Evolutionary conservation across 2,888 invertebrate species (phyloP).

Genomic region (Hecatera dysodea): DNA sequence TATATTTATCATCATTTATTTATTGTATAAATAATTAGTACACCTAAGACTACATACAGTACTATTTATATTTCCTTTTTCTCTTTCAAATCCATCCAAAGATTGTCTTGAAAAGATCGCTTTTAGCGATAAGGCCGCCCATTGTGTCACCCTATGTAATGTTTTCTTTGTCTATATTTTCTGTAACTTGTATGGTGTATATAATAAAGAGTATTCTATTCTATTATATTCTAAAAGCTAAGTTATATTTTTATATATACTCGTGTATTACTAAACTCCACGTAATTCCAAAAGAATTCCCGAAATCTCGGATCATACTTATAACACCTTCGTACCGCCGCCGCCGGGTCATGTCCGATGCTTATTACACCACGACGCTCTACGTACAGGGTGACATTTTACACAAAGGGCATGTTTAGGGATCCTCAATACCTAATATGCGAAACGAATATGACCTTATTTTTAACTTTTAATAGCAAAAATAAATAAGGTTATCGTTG

Average conservation of each 20-base stretch:
- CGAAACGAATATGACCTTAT: conserved; percentile 15
- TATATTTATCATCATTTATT: no score
- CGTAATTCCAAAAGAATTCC: conserved; percentile 26
- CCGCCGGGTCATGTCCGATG: conserved; percentile 34
- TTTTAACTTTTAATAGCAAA: conserved; percentile 15
- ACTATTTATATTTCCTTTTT: no score
- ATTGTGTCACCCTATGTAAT: no score
- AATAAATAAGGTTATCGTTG: background rate
- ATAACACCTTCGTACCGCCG: conserved; percentile 24
- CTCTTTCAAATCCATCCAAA: no score
- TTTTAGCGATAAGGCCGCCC: no score
- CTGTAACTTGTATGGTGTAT: no score
- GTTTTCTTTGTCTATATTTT: no score
- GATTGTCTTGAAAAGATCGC: no score
- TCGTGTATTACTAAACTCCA: background rate
- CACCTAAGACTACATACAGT: no score
- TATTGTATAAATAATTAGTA: no score
- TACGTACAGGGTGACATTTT: conserved; percentile 46
- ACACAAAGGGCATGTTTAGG: conserved; percentile 15
- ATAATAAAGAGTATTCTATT: no score
- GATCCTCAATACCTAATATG: conserved; percentile 11
- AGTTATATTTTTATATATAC: conserved; percentile 7
- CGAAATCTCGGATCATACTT: conserved; percentile 29
- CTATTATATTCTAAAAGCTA: no score
- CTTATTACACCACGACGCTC: conserved; percentile 27